phyloP scores from a whole-genome alignment of 1,140 invertebrate genomes.

The Drosophila mojavensis region DNA sequence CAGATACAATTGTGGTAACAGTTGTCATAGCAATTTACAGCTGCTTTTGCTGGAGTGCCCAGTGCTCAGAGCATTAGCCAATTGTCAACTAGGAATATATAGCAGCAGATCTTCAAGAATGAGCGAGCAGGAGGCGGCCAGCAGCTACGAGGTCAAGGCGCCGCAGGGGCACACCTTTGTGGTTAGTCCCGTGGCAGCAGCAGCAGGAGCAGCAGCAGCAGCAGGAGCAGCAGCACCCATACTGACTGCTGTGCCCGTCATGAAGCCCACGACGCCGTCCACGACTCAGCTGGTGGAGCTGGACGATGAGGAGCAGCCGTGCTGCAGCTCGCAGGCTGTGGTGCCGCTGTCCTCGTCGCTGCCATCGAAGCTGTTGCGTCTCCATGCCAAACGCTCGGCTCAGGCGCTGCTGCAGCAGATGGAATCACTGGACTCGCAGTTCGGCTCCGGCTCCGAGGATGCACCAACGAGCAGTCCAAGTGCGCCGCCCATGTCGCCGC shows the following conservation, averaged over 20 bases:
- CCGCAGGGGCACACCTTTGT: conserved; percentile 75
- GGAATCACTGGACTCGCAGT: conserved; percentile 72
- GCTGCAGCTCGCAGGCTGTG: conserved; percentile 70
- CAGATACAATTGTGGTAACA: background rate
- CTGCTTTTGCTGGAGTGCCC: conserved; percentile 78
- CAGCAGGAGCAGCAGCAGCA: background rate
- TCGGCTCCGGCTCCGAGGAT: conserved; percentile 66
- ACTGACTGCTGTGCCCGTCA: conserved; percentile 66
- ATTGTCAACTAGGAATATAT: background rate
- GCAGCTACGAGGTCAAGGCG: conserved; percentile 58
- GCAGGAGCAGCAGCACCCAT: conserved; percentile 28
- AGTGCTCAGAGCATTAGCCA: conserved; percentile 60
- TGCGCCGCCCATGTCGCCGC: conserved; percentile 57
- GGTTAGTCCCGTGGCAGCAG: conserved; percentile 55
- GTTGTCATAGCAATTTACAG: background rate
- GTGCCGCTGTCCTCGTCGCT: conserved; percentile 76
- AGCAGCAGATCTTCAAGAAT: background rate
- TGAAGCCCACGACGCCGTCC: conserved; percentile 25
- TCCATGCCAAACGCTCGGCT: conserved; percentile 74
- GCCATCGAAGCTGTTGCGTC: conserved; percentile 70
- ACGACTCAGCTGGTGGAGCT: conserved; percentile 2
- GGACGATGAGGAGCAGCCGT: conserved; percentile 46
- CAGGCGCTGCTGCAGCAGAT: conserved; percentile 70
- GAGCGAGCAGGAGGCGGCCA: conserved; percentile 39
- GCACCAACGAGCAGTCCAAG: conserved; percentile 38